phyloP scores from a whole-genome alignment of 2,888 invertebrate species.

The Cordilura impudica region DNA sequence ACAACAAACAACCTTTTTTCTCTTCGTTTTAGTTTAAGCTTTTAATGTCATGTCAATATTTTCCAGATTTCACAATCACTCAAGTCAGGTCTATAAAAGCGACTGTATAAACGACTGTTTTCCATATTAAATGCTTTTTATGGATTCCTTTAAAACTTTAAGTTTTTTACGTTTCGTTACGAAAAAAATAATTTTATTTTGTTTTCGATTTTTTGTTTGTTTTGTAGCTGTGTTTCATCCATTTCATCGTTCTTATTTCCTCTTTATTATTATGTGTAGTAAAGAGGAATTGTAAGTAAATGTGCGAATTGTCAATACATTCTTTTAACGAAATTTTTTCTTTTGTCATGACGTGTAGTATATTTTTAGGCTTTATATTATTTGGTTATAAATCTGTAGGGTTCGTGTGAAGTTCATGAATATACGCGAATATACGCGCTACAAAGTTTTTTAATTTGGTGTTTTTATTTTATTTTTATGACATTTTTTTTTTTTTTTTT shows the following conservation, averaged over 20 bases:
- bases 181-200: slow-evolving; percentile 17
- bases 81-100: slow-evolving; percentile 3
- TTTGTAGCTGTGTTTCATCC: not conserved
- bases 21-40: not conserved
- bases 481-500: not conserved
- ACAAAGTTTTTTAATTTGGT: slow-evolving; percentile 1
- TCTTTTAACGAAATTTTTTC: slow-evolving; percentile 5
- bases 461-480: not conserved
- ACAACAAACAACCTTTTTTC: not conserved
- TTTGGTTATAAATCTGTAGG: not conserved
- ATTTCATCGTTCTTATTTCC: not conserved
- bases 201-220: not conserved
- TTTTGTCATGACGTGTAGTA: slow-evolving; percentile 26
- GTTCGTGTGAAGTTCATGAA: slow-evolving; percentile 36
- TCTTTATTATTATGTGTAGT: not conserved
- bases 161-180: not conserved
- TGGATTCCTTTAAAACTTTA: not conserved
- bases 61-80: slow-evolving; percentile 3
- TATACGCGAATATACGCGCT: slow-evolving; percentile 37
- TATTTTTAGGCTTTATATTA: slow-evolving; percentile 32
- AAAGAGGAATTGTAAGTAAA: not conserved
- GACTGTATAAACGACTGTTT: not conserved
- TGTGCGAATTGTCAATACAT: slow-evolving; percentile 3
- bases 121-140: not conserved
- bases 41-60: slow-evolving; percentile 21